phyloP scores from a whole-genome alignment of 2,113 vertebrate species.

The Mystacornis crossleyi region DNA sequence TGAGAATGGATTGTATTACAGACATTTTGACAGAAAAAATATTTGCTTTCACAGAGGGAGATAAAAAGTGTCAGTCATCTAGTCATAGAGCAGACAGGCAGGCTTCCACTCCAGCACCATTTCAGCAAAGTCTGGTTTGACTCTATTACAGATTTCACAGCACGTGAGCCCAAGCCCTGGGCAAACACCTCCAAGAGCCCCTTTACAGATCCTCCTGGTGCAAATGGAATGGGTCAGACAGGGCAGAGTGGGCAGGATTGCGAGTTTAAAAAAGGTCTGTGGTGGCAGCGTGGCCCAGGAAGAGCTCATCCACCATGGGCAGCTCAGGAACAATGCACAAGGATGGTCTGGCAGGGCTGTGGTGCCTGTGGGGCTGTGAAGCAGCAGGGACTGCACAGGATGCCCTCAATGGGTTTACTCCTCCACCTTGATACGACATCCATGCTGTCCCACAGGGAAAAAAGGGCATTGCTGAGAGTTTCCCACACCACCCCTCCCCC shows the following conservation, averaged over 20 bases:
- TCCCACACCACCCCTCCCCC: accelerated
- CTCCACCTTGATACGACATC: neutral
- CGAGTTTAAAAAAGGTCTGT: neutral
- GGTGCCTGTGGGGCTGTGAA: neutral
- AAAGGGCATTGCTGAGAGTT: neutral
- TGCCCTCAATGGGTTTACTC: accelerated
- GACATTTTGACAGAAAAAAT: slow-evolving; percentile 41
- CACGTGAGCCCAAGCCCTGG: accelerated
- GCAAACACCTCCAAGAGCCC: neutral
- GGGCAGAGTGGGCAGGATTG: accelerated
- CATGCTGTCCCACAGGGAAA: neutral
- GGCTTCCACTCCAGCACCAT: neutral
- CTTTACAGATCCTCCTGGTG: neutral
- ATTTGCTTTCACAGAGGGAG: slow-evolving; percentile 30
- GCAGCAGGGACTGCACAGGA: neutral
- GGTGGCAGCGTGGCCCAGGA: neutral
- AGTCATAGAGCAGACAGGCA: neutral
- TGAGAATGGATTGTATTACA: neutral
- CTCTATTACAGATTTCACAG: neutral
- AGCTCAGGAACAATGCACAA: accelerated
- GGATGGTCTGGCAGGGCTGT: neutral
- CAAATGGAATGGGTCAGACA: neutral
- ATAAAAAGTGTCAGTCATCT: neutral
- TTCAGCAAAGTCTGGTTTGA: neutral
- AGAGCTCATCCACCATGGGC: accelerated